Base-by-base conservation (phyloP, 2,888 invertebrate genomes). In the Priocnemis perturbator region DNA sequence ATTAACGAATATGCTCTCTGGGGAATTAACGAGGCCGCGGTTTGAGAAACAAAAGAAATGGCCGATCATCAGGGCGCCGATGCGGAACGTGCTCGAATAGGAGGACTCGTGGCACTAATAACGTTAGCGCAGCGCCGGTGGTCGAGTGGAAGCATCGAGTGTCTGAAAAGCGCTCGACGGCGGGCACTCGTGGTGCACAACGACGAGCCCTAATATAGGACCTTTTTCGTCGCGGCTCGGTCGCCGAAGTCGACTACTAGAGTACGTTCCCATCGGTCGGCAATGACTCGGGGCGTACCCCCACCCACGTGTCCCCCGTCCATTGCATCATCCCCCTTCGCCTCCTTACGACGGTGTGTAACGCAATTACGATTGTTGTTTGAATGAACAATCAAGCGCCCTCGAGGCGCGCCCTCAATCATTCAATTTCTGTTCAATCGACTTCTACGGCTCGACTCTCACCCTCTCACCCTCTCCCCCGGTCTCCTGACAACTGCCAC, bases 311-410 rank as follows among this genome's bases (percentile, higher is more conserved):
- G 52, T 50, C 55, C n/a, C 45, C 68, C 65, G 23, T 23, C 55
- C 50, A 19, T 20, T 21, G 30, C 37, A 37, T 26, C 37, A 23
- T 37, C 37, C 60, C 50, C 58, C 62, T 37, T 17, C 26, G 19
- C 55, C 53, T 53, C 62, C 69, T 57, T 37, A 60, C 64, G 64
- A 64, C 77, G 80, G 79, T 78, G 84, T 83, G 86, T 88, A 89
- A 89, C 87, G 88, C 88, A 89, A 89, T 89, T 88, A 89, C 88
- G 87, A 89, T 89, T 89, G 88, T 89, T 89, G 88, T 89, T 89
- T 88, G 88, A 89, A 89, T 89, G 89, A 89, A 89, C 89, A 89
- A 89, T 89, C 89, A 89, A 89, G 89, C 87, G 86, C 88, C 88
- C 89, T 88, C 87, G 86, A 88, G 82, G 79, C 84, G 84, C 83